Evolutionary conservation across 2,113 vertebrate species (phyloP).

Genomic region (Atrichornis clamosus): DNA sequence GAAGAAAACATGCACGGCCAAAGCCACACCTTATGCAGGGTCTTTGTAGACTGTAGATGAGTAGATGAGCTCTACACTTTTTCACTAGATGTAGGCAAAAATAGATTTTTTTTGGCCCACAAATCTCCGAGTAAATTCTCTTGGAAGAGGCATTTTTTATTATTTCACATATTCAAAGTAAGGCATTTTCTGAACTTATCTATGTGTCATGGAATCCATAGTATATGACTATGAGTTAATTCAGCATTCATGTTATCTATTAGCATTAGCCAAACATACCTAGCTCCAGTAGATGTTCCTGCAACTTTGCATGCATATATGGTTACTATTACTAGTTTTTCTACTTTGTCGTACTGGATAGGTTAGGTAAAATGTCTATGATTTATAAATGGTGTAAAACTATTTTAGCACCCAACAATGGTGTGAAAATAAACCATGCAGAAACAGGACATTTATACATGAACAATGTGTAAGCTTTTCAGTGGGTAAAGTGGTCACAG

Average conservation of each 20-base stretch:
- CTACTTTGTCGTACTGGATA: neutral
- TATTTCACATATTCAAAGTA: neutral
- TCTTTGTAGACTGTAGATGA: neutral
- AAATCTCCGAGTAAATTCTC: neutral
- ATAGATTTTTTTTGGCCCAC: neutral
- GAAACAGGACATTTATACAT: constrained; percentile 50
- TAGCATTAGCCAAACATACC: neutral
- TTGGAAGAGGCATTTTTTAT: neutral
- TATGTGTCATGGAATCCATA: neutral
- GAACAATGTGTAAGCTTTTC: constrained; percentile 51
- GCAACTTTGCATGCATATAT: neutral
- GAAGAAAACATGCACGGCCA: neutral
- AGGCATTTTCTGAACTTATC: neutral
- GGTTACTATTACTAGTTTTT: neutral
- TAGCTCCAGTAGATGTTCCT: neutral
- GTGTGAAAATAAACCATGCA: constrained; percentile 63
- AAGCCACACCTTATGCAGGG: neutral
- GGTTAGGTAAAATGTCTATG: neutral
- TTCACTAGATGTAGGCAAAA: neutral
- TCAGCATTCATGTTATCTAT: neutral
- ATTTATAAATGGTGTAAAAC: constrained; percentile 42
- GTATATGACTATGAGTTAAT: neutral
- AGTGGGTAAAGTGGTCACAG: constrained; percentile 50
- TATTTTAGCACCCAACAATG: constrained; percentile 56
- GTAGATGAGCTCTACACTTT: neutral